Conservation (phyloP, 1,140 invertebrate genomes). For the Helicoverpa zea region DNA sequence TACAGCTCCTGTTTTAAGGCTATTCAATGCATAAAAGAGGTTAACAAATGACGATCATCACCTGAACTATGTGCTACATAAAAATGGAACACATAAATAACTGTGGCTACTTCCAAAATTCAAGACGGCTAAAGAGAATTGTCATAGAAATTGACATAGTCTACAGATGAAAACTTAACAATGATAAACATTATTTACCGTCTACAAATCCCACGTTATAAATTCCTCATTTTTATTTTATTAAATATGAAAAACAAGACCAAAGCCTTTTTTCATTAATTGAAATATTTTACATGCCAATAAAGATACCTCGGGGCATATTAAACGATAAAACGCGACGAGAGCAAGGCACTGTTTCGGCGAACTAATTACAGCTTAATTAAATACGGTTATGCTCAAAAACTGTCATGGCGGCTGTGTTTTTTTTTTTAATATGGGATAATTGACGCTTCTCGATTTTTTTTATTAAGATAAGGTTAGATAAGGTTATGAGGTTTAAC, state of each 20-base stretch:
- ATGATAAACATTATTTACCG: not conserved
- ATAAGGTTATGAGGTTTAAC: not conserved
- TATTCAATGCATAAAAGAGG: no score
- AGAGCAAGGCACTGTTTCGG: not conserved
- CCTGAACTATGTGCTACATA: no score
- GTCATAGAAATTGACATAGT: no score
- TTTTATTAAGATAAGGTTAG: not conserved
- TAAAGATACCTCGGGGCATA: conserved; percentile 28
- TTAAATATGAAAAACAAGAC: not conserved
- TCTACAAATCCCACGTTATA: not conserved
- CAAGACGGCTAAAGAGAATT: no score
- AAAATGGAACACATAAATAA: no score
- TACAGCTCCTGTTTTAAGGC: no score
- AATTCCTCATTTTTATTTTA: not conserved
- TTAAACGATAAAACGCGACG: conserved; percentile 30
- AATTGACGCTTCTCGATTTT: conserved; percentile 16
- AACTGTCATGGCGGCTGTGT: conserved; percentile 14
- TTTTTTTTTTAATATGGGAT: not conserved
- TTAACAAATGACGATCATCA: no score
- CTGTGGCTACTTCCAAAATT: no score
- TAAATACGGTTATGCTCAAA: conserved; percentile 17
- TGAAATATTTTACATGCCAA: conserved; percentile 13
- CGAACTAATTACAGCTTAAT: conserved; percentile 36
- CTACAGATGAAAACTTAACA: not conserved
- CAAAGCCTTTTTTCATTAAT: not conserved